Conservation (phyloP, 2,113 vertebrate species). For the Mustelus asterias region DNA sequence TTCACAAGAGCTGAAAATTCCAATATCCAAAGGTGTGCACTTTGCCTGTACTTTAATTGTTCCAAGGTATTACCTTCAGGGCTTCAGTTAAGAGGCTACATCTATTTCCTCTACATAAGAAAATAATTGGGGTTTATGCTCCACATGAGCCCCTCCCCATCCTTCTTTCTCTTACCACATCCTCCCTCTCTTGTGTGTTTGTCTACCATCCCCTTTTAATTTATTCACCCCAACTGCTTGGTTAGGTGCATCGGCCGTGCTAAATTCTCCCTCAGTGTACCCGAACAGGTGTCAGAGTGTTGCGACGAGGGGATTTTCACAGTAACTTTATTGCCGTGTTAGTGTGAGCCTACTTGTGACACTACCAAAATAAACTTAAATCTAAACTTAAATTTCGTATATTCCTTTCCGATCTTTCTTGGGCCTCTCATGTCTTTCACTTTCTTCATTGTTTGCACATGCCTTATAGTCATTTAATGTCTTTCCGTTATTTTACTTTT, state of each 20-base stretch:
- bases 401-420: background rate
- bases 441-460: background rate
- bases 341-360: too few species aligned
- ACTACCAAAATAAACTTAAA: too few species aligned
- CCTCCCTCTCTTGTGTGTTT: background rate
- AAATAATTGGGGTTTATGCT: background rate
- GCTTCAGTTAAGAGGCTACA: background rate
- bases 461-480: background rate
- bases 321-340: too few species aligned
- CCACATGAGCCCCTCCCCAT: background rate
- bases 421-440: background rate
- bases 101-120: background rate
- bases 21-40: background rate
- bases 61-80: background rate
- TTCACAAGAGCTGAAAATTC: background rate
- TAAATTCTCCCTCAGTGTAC: too few species aligned
- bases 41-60: background rate
- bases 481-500: background rate
- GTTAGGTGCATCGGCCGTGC: too few species aligned
- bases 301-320: too few species aligned
- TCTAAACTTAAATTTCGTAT: too few species aligned
- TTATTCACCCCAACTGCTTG: too few species aligned
- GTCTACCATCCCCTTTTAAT: too few species aligned
- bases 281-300: too few species aligned
- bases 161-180: background rate